These are phyloP conservation scores for Andrena chrysosceles DNA, from an alignment of 2,888 invertebrate species.

Conservation along the genomic window DNA sequence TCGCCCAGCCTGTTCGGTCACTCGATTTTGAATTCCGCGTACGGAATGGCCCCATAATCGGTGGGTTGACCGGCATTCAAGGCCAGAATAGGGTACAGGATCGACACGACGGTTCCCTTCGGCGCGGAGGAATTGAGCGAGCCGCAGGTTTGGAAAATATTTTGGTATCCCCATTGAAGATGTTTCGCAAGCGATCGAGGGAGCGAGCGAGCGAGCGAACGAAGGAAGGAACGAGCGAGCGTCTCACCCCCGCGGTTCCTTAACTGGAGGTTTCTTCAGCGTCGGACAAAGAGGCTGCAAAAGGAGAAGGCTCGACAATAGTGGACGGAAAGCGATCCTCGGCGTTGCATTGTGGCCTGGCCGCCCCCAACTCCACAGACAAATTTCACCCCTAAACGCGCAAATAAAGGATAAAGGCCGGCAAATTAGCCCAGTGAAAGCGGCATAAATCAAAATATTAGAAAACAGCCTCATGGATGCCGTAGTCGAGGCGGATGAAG, in stretches of 20 bases:
- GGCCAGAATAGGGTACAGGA: background rate
- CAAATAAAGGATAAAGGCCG: constrained; percentile 83
- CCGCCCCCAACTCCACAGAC: constrained; percentile 66
- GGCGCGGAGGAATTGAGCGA: constrained; percentile 2
- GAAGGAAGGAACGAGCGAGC: background rate
- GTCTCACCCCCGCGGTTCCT: constrained; percentile 19
- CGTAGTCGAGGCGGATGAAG: constrained; percentile 77
- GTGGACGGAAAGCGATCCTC: constrained; percentile 59
- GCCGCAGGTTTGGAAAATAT: constrained; percentile 59
- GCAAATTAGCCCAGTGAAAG: constrained; percentile 84
- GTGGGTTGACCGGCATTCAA: background rate
- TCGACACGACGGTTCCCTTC: background rate
- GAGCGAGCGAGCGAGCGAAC: background rate
- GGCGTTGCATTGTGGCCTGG: constrained; percentile 49
- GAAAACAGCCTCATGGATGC: constrained; percentile 79
- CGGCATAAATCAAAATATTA: constrained; percentile 84
- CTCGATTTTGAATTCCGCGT: background rate
- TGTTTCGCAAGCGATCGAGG: constrained; percentile 52
- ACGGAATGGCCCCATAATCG: background rate
- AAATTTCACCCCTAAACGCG: constrained; percentile 82
- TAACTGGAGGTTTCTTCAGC: constrained; percentile 14
- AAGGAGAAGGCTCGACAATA: constrained; percentile 51
- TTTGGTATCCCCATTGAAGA: constrained; percentile 56
- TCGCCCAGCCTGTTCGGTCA: background rate
- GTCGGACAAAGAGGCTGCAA: constrained; percentile 48